Conservation (phyloP, 2,888 invertebrate species). For the Miltochrista miniata region DNA sequence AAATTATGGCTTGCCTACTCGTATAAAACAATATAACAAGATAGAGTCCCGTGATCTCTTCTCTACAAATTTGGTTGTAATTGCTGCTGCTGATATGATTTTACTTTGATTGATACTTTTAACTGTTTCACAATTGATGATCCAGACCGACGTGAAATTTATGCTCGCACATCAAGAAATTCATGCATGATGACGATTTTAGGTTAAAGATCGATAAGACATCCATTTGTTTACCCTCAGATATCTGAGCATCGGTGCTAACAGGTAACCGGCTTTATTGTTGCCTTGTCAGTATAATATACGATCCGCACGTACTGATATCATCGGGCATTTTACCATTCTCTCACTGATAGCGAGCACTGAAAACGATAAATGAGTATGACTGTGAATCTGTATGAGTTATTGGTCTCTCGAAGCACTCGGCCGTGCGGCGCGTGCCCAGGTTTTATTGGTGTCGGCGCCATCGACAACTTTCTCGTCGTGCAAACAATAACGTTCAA, state of each 20-base stretch:
- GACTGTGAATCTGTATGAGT: constrained; percentile 54
- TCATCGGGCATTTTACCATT: constrained; percentile 55
- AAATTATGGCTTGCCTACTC: too few relatives aligned
- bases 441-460: constrained; percentile 70
- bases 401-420: constrained; percentile 51
- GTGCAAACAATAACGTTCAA: constrained; percentile 78
- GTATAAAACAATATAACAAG: too few relatives aligned
- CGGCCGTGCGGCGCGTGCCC: constrained; percentile 57
- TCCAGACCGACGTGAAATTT: constrained; percentile 9
- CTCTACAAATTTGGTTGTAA: too few relatives aligned
- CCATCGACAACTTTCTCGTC: constrained; percentile 80
- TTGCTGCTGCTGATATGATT: too few relatives aligned
- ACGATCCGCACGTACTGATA: constrained; percentile 62
- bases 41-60: too few relatives aligned
- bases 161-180: constrained; percentile 20
- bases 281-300: constrained; percentile 72
- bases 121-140: too few relatives aligned
- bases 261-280: constrained; percentile 74
- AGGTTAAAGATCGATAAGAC: constrained; percentile 61
- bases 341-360: constrained; percentile 58
- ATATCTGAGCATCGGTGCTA: constrained; percentile 51
- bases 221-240: constrained; percentile 69
- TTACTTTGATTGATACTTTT: too few relatives aligned
- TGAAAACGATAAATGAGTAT: constrained; percentile 57
- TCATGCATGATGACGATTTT: constrained; percentile 51